Conservation (phyloP, 2,888 invertebrate species). For the Tridacna crocea region DNA sequence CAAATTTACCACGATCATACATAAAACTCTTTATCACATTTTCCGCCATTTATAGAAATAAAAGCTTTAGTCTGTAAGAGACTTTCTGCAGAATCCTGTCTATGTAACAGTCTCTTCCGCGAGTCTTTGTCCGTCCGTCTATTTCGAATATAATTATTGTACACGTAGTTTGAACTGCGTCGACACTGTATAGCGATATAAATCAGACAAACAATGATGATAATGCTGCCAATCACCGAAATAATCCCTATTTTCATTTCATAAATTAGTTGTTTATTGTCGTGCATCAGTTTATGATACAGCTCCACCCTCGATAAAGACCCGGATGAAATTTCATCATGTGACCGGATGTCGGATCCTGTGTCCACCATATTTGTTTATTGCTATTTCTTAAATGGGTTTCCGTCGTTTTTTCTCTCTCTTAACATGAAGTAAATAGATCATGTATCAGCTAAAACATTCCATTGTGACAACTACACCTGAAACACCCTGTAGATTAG, state of each 20-base stretch:
- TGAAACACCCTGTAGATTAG: too few species aligned
- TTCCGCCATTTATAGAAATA: conserved; percentile 39
- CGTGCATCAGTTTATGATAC: conserved; percentile 61
- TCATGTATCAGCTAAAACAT: too few species aligned
- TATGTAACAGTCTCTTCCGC: conserved; percentile 24
- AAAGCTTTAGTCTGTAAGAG: conserved; percentile 45
- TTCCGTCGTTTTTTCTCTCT: background rate
- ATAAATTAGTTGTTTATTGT: conserved; percentile 61
- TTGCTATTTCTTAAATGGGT: background rate
- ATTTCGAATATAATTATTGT: conserved; percentile 41
- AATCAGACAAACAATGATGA: conserved; percentile 55
- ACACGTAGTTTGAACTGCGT: conserved; percentile 42
- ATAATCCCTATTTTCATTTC: conserved; percentile 62
- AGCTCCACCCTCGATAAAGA: conserved; percentile 57
- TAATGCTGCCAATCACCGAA: conserved; percentile 53
- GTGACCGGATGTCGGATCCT: conserved; percentile 58
- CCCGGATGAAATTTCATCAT: conserved; percentile 57
- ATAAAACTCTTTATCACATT: conserved; percentile 55
- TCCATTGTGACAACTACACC: too few species aligned
- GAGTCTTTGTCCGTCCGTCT: conserved; percentile 37
- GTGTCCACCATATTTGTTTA: conserved; percentile 38
- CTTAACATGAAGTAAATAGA: too few species aligned
- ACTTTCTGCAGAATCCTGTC: conserved; percentile 52
- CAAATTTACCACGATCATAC: conserved; percentile 26
- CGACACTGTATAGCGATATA: conserved; percentile 55